Evolutionary conservation across 2,113 vertebrate genomes (phyloP), one percentile per base, ranked within the genome.

Genomic region (Microtus ochrogaster): DNA sequence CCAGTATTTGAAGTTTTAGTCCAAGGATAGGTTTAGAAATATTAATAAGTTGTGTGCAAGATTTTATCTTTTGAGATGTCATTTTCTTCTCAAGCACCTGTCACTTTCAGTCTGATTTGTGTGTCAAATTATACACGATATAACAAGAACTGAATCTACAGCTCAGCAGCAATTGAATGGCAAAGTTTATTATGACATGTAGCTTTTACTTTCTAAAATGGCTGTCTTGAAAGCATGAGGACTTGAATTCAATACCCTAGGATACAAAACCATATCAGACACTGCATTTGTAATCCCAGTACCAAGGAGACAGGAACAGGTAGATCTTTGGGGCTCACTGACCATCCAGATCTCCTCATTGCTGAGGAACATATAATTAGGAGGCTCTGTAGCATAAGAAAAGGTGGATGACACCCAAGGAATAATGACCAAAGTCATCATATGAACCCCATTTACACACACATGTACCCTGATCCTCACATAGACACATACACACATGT

Each of bases 121-220:
- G 2, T 30, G 2, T 10, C 30, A 33, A 91, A 9, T 90, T 94
- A 73, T 96, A 55, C 83, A 92, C 91, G 49, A 89, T 33, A 26
- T 94, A 86, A 84, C 78, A 77, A 39, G 97, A 95, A 94, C 86
- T 84, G 41, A 97, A 91, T 76, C 73, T 72, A 49, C 66, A 52
- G 90, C 76, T 61, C n/a, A 11, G 1, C 33, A 90, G 10, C 36
- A 13, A 85, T 11, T 95, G 70, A 33, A 96, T 81, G 91, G 94
- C 63, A 96, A 90, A 97, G 77, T 30, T 97, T 91, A 95, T 72
- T 63, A 74, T 92, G 66, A 95, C 72, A 94, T 0, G 19, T 10
- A 21, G 58, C 55, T 97, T 74, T 85, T 30, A 22, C 96, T 9
- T 94, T 94, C 14, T 44, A 44, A 10, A 84, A 17, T 10, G 2